Evolutionary conservation across 2,113 vertebrate genomes (phyloP).

Genomic region (Grantiella picta): DNA sequence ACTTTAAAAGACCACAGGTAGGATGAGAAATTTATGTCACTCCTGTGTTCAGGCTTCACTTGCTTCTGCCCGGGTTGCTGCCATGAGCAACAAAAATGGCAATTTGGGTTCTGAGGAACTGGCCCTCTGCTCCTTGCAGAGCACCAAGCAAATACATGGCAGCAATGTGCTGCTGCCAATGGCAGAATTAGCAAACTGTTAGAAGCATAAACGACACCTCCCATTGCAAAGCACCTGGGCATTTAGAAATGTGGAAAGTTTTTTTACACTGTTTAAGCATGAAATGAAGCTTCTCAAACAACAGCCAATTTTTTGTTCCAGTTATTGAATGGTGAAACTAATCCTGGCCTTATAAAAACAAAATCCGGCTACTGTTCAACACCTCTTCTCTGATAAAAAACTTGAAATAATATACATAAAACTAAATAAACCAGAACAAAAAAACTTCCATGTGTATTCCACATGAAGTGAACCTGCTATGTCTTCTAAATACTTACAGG

Average conservation of each 20-base stretch:
- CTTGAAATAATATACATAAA: background rate
- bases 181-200: background rate
- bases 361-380: background rate
- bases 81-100: background rate
- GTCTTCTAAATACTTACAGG: background rate
- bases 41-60: background rate
- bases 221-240: background rate
- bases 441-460: background rate
- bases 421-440: background rate
- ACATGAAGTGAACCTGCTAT: background rate
- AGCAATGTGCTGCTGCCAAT: background rate
- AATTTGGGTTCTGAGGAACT: background rate
- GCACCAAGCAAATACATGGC: background rate
- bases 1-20: background rate
- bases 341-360: background rate
- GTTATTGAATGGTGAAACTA: fast-evolving
- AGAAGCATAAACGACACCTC: background rate
- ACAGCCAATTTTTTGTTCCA: background rate
- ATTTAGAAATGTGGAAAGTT: background rate
- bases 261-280: background rate
- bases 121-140: background rate
- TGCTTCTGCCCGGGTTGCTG: background rate
- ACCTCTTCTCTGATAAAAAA: background rate
- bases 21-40: background rate
- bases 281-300: background rate